Base-by-base conservation (phyloP, 2,797 vertebrate genomes). In the Anableps anableps region DNA sequence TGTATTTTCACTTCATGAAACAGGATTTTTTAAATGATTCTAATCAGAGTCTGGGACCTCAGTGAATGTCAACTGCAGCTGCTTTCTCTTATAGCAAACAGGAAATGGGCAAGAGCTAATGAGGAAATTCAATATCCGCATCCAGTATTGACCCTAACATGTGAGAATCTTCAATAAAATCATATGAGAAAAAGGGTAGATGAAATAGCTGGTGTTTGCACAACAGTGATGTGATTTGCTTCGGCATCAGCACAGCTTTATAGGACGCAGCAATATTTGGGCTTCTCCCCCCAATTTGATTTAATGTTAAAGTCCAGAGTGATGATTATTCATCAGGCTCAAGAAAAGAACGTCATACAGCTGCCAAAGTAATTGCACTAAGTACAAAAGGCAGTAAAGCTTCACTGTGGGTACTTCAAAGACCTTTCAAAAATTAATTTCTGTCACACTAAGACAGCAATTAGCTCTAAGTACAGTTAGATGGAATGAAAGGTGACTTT, bases 401-500 rank as follows among this genome's bases (percentile, higher is more conserved):
- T 86, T 91, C 88, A 90, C 86, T 91, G 72, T 79, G 83, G 83
- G 80, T 74, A 88, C 89, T 94, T 94, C 88, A 94, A 95, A 94
- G 85, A 89, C 81, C 80, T 86, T 91, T 91, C 85, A 92, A 91
- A 93, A 95, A 92, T 86, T 75, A 83, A 92, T 94, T 94, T 90
- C 86, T 89, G 87, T 88, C 91, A 88, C 88, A 93, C 84, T 84
- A 87, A 92, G 91, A 90, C 78, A 23, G 85, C 86, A 94, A 94
- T 93, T 93, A 94, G 89, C 90, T 84, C 75, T 76, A 83, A 83
- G 83, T 76, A 83, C 70, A 88, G 86, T 88, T 88, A 81, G 85
- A 81, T 53, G 81, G 88, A 91, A 89, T 88, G 72, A 90, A 93
- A 92, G 90, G 87, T 92, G 79, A 87, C 85, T 78, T 89, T 83